A percentile compares a stretch with the other conserved stretches of the same genome.
phyloP scores from a whole-genome alignment of 1,140 invertebrate species.

The Heliconius nattereri region DNA sequence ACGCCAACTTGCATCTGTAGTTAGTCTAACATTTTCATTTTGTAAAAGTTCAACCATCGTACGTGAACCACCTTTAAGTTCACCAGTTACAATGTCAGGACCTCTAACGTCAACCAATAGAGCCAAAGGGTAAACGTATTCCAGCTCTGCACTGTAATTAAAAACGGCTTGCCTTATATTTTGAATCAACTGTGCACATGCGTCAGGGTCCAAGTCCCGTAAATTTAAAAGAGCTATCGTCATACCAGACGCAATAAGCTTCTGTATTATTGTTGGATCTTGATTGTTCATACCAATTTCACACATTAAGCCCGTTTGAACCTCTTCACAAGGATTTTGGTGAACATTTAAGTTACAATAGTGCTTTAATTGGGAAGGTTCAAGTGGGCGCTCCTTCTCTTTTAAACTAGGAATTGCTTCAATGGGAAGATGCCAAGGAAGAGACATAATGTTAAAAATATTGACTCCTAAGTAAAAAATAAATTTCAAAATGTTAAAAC shows the following conservation, averaged over 20 bases:
- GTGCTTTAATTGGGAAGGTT: slow-evolving; percentile 62
- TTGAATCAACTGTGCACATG: slow-evolving; percentile 70
- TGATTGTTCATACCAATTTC: slow-evolving; percentile 67
- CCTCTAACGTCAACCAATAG: slow-evolving; percentile 74
- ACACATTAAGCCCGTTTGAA: slow-evolving; percentile 75
- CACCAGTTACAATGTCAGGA: slow-evolving; percentile 74
- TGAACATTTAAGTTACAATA: slow-evolving; percentile 68
- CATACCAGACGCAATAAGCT: slow-evolving; percentile 73
- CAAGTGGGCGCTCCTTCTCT: slow-evolving; percentile 42
- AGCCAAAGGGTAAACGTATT: slow-evolving; percentile 75
- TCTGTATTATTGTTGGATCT: slow-evolving; percentile 67
- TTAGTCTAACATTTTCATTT: slow-evolving; percentile 59
- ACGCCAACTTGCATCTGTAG: slow-evolving; percentile 67
- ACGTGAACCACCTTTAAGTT: slow-evolving; percentile 65
- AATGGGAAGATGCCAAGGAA: slow-evolving; percentile 75
- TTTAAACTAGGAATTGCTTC: slow-evolving; percentile 56
- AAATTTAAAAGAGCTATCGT: slow-evolving; percentile 71
- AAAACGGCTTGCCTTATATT: slow-evolving; percentile 75
- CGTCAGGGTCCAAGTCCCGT: slow-evolving; percentile 71
- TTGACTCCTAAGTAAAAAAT: background rate
- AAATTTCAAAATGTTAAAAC: background rate
- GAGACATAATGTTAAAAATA: slow-evolving; percentile 50
- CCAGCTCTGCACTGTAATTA: slow-evolving; percentile 74
- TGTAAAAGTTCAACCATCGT: slow-evolving; percentile 59
- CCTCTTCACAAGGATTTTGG: slow-evolving; percentile 68